A percentile compares a stretch with the other conserved stretches of the same genome.
Conservation (phyloP, 2,797 vertebrate genomes). For the Cossypha polioptera region DNA sequence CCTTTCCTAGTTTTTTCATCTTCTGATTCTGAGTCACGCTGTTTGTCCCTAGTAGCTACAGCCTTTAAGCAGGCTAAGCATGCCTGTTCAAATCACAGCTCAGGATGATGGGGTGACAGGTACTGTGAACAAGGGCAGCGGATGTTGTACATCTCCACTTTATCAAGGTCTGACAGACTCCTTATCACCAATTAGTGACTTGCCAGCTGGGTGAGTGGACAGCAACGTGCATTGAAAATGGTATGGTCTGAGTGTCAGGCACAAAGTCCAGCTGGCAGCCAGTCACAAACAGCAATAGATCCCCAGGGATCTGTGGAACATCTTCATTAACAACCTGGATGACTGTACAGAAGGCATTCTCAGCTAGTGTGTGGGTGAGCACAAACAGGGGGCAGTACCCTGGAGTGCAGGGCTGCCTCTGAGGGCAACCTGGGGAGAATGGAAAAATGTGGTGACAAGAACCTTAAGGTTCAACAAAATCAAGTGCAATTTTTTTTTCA, state of each 20-base stretch:
- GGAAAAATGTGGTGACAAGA: background rate
- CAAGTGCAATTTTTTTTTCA: background rate
- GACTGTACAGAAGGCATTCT: background rate
- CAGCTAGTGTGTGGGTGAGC: background rate
- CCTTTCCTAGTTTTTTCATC: background rate
- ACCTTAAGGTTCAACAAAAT: background rate
- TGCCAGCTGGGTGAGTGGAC: background rate
- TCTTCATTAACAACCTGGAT: background rate
- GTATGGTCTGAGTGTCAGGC: background rate
- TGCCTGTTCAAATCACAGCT: background rate
- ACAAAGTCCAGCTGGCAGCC: background rate
- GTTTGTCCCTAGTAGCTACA: background rate
- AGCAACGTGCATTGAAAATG: background rate
- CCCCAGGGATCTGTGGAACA: background rate
- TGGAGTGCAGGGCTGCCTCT: background rate
- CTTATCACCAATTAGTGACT: background rate
- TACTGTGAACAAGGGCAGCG: background rate
- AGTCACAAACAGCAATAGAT: background rate
- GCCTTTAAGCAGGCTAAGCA: background rate
- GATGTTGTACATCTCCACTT: background rate
- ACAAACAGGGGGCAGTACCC: background rate
- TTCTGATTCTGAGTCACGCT: background rate
- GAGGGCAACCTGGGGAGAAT: background rate
- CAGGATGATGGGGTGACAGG: background rate
- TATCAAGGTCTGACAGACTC: background rate